These are phyloP conservation scores for Proteles cristata DNA, from an alignment of 2,113 vertebrate species.

Conservation along the genomic window DNA sequence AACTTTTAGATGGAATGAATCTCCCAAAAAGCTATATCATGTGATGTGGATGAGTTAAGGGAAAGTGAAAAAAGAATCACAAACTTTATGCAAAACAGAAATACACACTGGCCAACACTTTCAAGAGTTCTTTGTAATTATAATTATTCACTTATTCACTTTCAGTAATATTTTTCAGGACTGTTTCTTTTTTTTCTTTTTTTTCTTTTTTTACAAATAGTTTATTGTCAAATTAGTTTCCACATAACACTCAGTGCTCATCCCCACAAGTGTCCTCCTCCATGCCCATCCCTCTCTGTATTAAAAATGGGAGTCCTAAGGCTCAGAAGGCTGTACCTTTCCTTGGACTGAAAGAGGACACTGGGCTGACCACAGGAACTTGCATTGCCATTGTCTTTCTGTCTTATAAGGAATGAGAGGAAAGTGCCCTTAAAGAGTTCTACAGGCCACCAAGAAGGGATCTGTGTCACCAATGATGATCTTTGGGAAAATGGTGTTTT, in stretches of 20 bases:
- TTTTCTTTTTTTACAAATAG: too few species aligned
- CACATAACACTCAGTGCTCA: too few species aligned
- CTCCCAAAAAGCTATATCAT: background rate
- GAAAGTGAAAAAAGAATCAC: background rate
- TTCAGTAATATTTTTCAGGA: background rate
- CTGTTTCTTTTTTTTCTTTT: too few species aligned
- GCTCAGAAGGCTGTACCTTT: background rate
- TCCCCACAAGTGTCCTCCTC: too few species aligned
- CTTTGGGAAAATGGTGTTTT: background rate
- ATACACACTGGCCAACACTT: accelerated
- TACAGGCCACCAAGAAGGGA: background rate
- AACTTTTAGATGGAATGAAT: background rate
- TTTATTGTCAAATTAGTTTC: too few species aligned
- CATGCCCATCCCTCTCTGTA: background rate
- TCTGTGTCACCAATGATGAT: background rate
- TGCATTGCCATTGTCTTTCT: background rate
- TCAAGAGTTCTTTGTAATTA: background rate
- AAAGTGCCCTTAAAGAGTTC: background rate
- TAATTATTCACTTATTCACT: too few species aligned
- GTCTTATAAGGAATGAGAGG: too few species aligned
- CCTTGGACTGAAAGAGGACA: too few species aligned
- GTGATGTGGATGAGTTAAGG: background rate
- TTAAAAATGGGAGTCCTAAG: too few species aligned
- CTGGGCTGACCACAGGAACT: background rate
- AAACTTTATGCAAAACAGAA: background rate